phyloP scores from a whole-genome alignment of 2,797 vertebrate genomes.

The Channallabes apus region DNA sequence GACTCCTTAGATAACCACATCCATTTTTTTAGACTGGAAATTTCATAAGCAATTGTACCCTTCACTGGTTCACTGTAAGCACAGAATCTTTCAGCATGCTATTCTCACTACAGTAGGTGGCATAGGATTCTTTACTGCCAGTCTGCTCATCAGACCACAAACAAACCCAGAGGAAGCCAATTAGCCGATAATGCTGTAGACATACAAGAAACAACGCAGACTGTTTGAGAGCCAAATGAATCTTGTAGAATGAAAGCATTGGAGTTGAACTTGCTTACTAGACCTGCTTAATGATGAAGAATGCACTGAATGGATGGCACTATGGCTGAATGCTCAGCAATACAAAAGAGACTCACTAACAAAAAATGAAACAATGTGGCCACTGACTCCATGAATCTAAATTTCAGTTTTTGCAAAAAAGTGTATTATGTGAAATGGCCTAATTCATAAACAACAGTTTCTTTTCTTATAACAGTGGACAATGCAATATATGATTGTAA shows the following conservation, averaged over 20 bases:
- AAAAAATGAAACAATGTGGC: constrained; percentile 59
- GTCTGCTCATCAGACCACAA: constrained; percentile 37
- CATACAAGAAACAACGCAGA: constrained; percentile 44
- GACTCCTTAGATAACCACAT: neutral
- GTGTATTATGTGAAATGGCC: constrained; percentile 58
- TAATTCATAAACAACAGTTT: constrained; percentile 44
- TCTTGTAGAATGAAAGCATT: constrained; percentile 49
- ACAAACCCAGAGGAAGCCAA: constrained; percentile 43
- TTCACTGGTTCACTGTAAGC: neutral
- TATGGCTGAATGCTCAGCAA: constrained; percentile 53
- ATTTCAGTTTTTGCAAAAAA: constrained; percentile 50
- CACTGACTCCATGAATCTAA: constrained; percentile 46
- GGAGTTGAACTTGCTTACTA: constrained; percentile 34
- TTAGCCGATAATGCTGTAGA: constrained; percentile 51
- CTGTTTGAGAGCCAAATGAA: constrained; percentile 44
- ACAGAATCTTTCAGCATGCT: neutral
- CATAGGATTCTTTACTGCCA: constrained; percentile 8
- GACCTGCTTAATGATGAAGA: constrained; percentile 63
- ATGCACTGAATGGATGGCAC: constrained; percentile 55
- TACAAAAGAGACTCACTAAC: constrained; percentile 58
- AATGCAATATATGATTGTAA: neutral
- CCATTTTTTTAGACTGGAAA: neutral
- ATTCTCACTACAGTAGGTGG: constrained; percentile 16
- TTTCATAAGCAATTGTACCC: neutral
- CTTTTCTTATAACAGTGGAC: neutral